Evolutionary conservation across 2,888 invertebrate species (phyloP).

Genomic region (Nephrotoma appendiculata): DNA sequence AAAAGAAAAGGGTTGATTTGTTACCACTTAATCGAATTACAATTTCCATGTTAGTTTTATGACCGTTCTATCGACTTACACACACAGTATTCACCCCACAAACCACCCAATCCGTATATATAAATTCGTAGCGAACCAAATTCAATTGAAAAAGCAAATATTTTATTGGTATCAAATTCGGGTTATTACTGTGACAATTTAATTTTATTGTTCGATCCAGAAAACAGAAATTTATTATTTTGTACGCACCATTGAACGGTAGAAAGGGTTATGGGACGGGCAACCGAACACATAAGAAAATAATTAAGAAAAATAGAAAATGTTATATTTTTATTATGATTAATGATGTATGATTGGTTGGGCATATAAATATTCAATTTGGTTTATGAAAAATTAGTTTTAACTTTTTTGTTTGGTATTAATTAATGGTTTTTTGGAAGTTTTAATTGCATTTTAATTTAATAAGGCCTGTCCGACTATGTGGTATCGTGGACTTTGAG

Average conservation of each 20-base stretch:
- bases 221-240: neutral
- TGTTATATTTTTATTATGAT: neutral
- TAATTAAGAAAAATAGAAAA: neutral
- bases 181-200: neutral
- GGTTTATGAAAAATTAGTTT: neutral
- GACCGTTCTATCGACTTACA: neutral
- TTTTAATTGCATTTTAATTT: neutral
- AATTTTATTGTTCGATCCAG: neutral
- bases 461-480: neutral
- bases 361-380: neutral
- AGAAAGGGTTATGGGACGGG: neutral
- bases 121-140: neutral
- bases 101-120: neutral
- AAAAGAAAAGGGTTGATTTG: neutral
- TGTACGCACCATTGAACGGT: neutral
- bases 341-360: neutral
- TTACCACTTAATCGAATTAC: neutral
- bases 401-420: neutral
- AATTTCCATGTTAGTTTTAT: neutral
- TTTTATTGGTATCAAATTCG: neutral
- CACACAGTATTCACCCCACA: neutral
- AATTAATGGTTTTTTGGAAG: neutral
- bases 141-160: neutral
- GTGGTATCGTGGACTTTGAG: neutral
- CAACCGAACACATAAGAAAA: neutral